These are phyloP conservation scores for Tethya wilhelma DNA, from an alignment of 37 sponge, comb jelly and placozoan genomes.

Conservation along the genomic window DNA sequence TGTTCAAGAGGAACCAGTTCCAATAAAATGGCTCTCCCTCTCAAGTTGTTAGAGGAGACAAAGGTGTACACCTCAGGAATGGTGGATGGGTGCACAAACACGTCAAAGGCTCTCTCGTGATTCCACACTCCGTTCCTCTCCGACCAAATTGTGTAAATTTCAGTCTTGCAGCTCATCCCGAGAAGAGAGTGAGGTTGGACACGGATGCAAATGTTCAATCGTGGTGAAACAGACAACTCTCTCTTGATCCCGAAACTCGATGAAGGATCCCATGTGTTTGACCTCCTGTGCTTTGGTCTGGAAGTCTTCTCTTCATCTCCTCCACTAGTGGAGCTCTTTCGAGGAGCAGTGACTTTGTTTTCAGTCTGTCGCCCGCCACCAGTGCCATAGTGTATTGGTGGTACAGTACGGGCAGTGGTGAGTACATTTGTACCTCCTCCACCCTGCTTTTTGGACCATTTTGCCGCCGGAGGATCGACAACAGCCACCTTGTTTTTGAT, in stretches of 20 bases:
- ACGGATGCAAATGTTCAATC: conserved; percentile 35
- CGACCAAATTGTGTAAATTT: too few species aligned
- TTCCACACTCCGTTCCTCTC: conserved; percentile 6
- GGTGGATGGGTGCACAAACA: conserved; percentile 66
- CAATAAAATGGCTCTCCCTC: neutral
- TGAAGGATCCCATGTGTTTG: conserved; percentile 21
- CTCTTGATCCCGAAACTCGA: too few species aligned
- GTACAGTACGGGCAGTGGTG: too few species aligned
- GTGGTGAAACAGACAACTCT: conserved; percentile 9
- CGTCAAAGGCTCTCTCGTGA: conserved; percentile 29
- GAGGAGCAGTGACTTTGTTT: too few species aligned
- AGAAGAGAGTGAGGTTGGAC: conserved; percentile 51
- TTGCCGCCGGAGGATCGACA: too few species aligned
- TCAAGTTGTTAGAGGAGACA: neutral
- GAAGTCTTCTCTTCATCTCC: too few species aligned
- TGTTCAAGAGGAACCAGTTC: conserved; percentile 1
- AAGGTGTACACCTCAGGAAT: conserved; percentile 59
- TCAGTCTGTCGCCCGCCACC: too few species aligned
- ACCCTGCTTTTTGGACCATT: too few species aligned
- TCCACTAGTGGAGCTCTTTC: too few species aligned
- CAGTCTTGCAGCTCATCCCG: neutral
- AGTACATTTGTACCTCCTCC: too few species aligned
- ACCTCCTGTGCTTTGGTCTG: conserved; percentile 18
- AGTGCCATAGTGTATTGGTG: too few species aligned
- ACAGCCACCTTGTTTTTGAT: too few species aligned